Percentiles rank a stretch among this genome's conserved stretches.
These are phyloP conservation scores for Champsocephalus gunnari DNA, from an alignment of 2,797 vertebrate genomes.

Conservation along the genomic window DNA sequence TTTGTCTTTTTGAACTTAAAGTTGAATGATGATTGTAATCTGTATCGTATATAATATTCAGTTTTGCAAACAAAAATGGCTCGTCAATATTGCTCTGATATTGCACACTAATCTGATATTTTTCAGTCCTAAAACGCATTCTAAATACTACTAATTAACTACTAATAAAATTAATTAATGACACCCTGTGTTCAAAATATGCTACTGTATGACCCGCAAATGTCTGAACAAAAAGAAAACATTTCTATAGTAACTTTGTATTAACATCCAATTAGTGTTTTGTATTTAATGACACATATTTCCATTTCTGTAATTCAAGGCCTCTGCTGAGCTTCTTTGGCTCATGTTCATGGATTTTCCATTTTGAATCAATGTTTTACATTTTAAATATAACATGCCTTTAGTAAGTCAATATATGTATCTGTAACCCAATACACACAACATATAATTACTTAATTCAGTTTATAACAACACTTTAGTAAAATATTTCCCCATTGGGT, in stretches of 20 bases:
- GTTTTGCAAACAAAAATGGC: background rate
- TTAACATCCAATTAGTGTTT: no score
- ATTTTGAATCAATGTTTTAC: background rate
- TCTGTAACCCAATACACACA: background rate
- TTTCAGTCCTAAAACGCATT: background rate
- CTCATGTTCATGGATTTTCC: background rate
- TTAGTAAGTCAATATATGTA: background rate
- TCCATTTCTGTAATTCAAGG: no score
- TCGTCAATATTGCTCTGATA: background rate
- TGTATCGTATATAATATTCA: no score
- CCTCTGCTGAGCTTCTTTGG: no score
- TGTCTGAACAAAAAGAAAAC: background rate
- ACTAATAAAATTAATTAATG: constrained; percentile 20
- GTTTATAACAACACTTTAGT: background rate
- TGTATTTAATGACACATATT: no score
- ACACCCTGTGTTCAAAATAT: constrained; percentile 44
- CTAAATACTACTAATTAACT: background rate
- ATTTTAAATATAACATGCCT: background rate
- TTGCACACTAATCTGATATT: background rate
- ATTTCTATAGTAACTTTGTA: background rate
- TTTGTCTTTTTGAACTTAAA: no score
- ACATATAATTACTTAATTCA: background rate
- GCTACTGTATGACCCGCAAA: constrained; percentile 11
- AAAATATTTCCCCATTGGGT: background rate
- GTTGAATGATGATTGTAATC: no score